Conservation (phyloP, 2,113 vertebrate genomes). For the Larimichthys crocea region DNA sequence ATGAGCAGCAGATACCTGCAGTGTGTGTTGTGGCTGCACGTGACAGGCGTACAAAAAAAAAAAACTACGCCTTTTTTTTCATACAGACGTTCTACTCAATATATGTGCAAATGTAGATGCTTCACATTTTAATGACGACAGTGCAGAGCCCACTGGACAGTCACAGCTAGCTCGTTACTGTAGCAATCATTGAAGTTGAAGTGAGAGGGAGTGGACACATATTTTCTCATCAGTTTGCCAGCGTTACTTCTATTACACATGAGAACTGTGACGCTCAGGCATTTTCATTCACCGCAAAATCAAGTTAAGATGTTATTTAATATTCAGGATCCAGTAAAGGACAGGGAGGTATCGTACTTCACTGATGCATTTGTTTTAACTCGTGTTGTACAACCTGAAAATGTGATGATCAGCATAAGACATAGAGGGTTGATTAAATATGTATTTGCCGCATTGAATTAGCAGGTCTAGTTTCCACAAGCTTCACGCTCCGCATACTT, state of each 20-base stretch:
- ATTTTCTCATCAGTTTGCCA: not conserved
- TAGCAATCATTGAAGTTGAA: not conserved
- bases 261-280: not conserved
- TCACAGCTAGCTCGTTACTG: not conserved
- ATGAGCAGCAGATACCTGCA: not conserved
- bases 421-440: not conserved
- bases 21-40: not conserved
- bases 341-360: not conserved
- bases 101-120: not conserved
- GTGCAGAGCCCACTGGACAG: too few relatives aligned
- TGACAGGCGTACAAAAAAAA: not conserved
- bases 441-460: not conserved
- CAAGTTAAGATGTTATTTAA: not conserved
- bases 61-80: not conserved
- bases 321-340: not conserved
- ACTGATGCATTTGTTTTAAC: not conserved
- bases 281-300: not conserved
- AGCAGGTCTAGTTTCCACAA: not conserved
- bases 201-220: too few relatives aligned
- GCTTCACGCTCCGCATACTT: not conserved
- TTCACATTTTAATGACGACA: not conserved
- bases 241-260: not conserved
- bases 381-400: not conserved
- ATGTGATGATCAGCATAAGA: not conserved
- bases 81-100: not conserved